Percentiles rank a stretch among this genome's conserved stretches.
Evolutionary conservation across 2,113 vertebrate genomes (phyloP).

Genomic region (Platysternon megacephalum): DNA sequence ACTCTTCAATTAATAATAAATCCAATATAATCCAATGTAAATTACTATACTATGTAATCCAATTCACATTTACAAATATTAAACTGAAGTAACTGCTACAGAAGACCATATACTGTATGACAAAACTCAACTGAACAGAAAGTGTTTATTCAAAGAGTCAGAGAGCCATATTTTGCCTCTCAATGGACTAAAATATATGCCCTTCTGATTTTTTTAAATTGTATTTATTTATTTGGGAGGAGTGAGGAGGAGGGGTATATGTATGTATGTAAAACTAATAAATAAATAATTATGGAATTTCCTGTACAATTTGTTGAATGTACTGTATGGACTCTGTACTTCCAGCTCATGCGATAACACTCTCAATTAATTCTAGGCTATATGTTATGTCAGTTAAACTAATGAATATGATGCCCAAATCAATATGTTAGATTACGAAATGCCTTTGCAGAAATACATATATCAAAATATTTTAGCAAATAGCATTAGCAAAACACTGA

Average conservation of each 20-base stretch:
- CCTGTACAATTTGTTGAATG: accelerated
- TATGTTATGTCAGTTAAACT: background rate
- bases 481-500: background rate
- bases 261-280: background rate
- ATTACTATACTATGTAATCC: background rate
- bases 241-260: background rate
- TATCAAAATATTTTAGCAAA: background rate
- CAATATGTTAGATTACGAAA: background rate
- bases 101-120: accelerated
- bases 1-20: background rate
- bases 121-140: background rate
- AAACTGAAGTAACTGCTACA: background rate
- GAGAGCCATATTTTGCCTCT: background rate
- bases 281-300: background rate
- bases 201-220: background rate
- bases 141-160: background rate
- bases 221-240: background rate
- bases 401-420: accelerated
- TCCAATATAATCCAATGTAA: background rate
- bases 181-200: background rate
- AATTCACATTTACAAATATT: background rate
- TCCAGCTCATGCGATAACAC: background rate
- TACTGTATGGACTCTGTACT: accelerated
- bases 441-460: background rate
- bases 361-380: background rate